Evolutionary conservation across 37 sponge, comb jelly and placozoan genomes (phyloP).

Genomic region (Halichondria panicea): DNA sequence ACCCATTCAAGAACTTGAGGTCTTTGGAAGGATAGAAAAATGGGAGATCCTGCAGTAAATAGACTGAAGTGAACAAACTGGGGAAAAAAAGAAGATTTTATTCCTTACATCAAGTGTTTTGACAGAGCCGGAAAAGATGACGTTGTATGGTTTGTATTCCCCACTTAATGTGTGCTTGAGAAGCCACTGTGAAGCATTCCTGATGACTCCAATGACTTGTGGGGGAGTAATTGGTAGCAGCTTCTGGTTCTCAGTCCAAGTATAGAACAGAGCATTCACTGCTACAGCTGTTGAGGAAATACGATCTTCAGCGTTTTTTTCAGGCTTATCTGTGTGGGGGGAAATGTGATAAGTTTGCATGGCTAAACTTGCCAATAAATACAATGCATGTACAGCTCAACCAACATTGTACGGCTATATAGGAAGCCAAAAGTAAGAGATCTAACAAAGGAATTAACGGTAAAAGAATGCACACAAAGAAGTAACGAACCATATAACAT

Average conservation of each 20-base stretch:
- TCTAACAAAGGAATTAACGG: neutral
- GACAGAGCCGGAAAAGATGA: constrained; percentile 59
- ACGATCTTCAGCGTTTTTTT: constrained; percentile 34
- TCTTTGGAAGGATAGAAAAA: constrained; percentile 50
- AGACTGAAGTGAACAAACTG: neutral
- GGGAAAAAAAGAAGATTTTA: neutral
- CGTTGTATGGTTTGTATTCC: constrained; percentile 31
- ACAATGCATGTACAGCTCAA: no score
- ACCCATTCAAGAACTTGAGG: constrained; percentile 37
- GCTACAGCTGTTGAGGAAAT: constrained; percentile 51
- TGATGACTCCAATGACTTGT: constrained; percentile 1
- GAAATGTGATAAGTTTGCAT: neutral
- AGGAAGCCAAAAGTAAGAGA: neutral
- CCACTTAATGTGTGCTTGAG: constrained; percentile 2
- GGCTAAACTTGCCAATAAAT: no score
- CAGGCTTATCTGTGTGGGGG: constrained; percentile 36
- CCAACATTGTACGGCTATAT: neutral
- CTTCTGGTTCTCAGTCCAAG: constrained; percentile 17
- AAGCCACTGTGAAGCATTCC: constrained; percentile 36
- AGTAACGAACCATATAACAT: no score
- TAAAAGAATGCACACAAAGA: neutral
- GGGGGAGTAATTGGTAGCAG: constrained; percentile 17
- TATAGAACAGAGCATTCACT: constrained; percentile 42
- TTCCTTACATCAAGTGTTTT: constrained; percentile 16
- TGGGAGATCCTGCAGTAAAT: constrained; percentile 20